Evolutionary conservation across 2,888 invertebrate genomes (phyloP), one percentile per base, ranked within the genome.

Genomic region (Elaeidobius kamerunicus): DNA sequence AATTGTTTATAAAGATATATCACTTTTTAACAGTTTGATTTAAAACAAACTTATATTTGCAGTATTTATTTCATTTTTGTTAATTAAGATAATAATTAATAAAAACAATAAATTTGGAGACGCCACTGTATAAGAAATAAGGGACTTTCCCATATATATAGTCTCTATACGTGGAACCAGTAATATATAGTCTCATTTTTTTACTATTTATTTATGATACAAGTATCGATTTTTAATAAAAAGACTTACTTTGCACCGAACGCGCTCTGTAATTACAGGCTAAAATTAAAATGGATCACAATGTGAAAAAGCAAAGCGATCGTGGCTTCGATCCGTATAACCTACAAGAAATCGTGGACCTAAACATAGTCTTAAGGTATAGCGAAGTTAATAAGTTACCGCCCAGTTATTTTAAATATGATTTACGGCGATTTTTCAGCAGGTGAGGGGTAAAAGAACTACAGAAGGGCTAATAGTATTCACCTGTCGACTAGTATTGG

Each of bases 381-480:
- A 64, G 66, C 63, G 61, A 60, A 68, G 66, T 69, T 69, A 70
- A 69, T 69, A 68, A 67, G 68, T 68, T 62, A 61, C 68, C 70
- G 70, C 70, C 70, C 69, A 69, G 67, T 69, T 68, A 70, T 70
- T 70, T 69, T 67, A 64, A 68, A 67, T 68, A 67, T 70, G 70
- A 70, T 70, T 70, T 70, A 70, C 66, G 69, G 20, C 35, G 57
- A 55, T 51, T 51, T 52, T 49, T 46, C 30, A 51, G 55, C 52
- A 57, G 55, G 54, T 55, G 55, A 56, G 48, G 47, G 54, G 49
- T 43, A 27, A 49, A 44, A 28, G 35, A 38, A 51, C 51, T 30
- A 35, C 17, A 14, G 18, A 61, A 63, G 63, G 61, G 58, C 57
- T 15, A 45, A 18, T 61, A 61, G 55, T 61, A 60, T 68, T 63